Base-by-base conservation (phyloP, 2,888 invertebrate genomes). In the Cataglyphis altisquamis region DNA sequence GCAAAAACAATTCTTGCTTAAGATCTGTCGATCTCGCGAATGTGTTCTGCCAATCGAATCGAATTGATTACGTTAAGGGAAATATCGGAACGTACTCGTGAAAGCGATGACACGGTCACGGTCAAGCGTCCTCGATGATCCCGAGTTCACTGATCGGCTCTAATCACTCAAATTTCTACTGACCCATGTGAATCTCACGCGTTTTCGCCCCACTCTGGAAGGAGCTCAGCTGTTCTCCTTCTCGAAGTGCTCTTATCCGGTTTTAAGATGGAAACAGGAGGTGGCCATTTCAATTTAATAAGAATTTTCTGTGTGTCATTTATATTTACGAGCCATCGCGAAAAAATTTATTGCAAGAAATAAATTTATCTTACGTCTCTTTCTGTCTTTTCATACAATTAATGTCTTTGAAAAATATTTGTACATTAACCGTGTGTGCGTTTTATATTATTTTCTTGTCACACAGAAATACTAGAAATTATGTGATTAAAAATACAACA, bases 121-220 rank as follows among this genome's bases (percentile, higher is more conserved):
- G 70, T 55, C 48, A 32, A 21, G 29, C 36, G 29, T 67, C 25
- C n/a, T 9, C 48, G 21, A 52, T 52, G 55, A 67, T 21, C 80
- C 62, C 75, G 60, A 74, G 86, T 68, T 63, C 10, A 84, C 75
- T 70, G 86, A 77, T 84, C 87, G 83, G 66, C 36, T 88, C 89
- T 90, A 90, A 89, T 90, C 87, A 86, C 83, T 88, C 60, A 86
- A 89, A 90, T 82, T 84, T 83, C 73, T 45, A 60, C 72, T 55
- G 64, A 52, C 73, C 39, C 70, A 72, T 62, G 82, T 41, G 83
- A 45, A 80, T 80, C 62, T 68, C 45, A n/a, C 57, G n/a, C 70
- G 63, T 82, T 15, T 73, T 32, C 9, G 48, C 88, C 87, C 89
- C 87, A 88, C 90, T 86, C 74, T 52, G 57, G 4, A 21, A 60